These are phyloP conservation scores for Morpho helenor DNA, from an alignment of 2,888 invertebrate genomes.

Conservation along the genomic window DNA sequence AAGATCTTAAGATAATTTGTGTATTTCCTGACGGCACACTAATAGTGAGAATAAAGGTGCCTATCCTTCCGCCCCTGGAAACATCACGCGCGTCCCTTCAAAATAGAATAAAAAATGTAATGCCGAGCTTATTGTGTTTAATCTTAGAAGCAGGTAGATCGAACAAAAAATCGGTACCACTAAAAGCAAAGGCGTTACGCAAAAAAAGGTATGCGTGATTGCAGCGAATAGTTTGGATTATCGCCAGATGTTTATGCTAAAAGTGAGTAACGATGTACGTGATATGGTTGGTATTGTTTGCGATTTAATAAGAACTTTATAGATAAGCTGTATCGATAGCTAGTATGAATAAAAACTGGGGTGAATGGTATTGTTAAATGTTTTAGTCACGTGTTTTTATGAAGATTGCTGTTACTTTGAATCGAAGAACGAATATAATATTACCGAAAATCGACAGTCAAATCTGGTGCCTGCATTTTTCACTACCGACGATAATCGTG, in stretches of 20 bases:
- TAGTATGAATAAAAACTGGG: slow-evolving; percentile 17
- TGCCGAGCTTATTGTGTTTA: slow-evolving; percentile 53
- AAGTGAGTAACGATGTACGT: slow-evolving; percentile 33
- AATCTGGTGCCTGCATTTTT: no score
- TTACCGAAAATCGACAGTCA: no score
- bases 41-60: slow-evolving; percentile 58
- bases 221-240: slow-evolving; percentile 59
- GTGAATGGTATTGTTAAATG: slow-evolving; percentile 5
- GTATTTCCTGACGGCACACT: slow-evolving; percentile 60
- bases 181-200: slow-evolving; percentile 38
- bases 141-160: slow-evolving; percentile 65
- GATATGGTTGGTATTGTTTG: slow-evolving; percentile 53
- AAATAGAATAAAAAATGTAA: slow-evolving; percentile 53
- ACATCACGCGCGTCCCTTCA: slow-evolving; percentile 70
- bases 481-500: no score
- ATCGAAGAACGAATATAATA: background rate
- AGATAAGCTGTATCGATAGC: slow-evolving; percentile 26
- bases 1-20: slow-evolving; percentile 27
- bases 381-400: slow-evolving; percentile 3
- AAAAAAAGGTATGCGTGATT: slow-evolving; percentile 66
- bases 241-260: slow-evolving; percentile 63
- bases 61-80: slow-evolving; percentile 73
- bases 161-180: slow-evolving; percentile 39
- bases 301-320: slow-evolving; percentile 35
- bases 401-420: background rate